Base-by-base conservation (phyloP, 2,888 invertebrate species). In the Tricholauxania praeusta region DNA sequence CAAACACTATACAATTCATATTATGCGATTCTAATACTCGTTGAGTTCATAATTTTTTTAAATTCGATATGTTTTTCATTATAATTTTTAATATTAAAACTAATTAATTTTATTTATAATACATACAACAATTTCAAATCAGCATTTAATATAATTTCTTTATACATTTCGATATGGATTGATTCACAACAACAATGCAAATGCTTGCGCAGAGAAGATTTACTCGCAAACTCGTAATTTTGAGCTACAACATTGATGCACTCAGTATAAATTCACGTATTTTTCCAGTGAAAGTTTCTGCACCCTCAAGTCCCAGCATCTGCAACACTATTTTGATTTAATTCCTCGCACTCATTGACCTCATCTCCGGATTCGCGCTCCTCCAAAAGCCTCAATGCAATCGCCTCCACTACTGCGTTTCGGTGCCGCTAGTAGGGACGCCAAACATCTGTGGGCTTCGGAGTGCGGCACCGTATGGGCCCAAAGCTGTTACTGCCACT, bases 371-470 rank as follows among this genome's bases (percentile, higher is more conserved):
- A 51, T 55, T 52, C 65, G 12, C 60, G 59, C 49, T 60, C 70
- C 51, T 72, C 74, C 53, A 70, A 32, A 67, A 76, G 69, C 59
- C 66, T 70, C 12, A 72, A 72, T 47, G 69, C 76, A 73, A 32
- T 47, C 39, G 68, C 48, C 19, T 32, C 47, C 32, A 53, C 57
- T 48, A 48, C 17, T 80, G 84, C 82, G 80, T 82, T 82, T 74
- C 82, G 83, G 80, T 82, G 82, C 79, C 84, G 85, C 86, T 87
- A 94, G 87, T 94, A 94, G 17, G 94, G 94, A 82, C 94, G 90
- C 94, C 94, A 94, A 73, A 94, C 93, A 82, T 93, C 93, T 2
- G 91, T 89, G 72, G 92, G 81, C 83, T 86, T 89, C 82, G 83
- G 88, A 79, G 83, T 85, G 79, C 86, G 83, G 64, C 86, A 85